phyloP scores from a whole-genome alignment of 2,113 vertebrate genomes.

The Tachuris rubrigastra region DNA sequence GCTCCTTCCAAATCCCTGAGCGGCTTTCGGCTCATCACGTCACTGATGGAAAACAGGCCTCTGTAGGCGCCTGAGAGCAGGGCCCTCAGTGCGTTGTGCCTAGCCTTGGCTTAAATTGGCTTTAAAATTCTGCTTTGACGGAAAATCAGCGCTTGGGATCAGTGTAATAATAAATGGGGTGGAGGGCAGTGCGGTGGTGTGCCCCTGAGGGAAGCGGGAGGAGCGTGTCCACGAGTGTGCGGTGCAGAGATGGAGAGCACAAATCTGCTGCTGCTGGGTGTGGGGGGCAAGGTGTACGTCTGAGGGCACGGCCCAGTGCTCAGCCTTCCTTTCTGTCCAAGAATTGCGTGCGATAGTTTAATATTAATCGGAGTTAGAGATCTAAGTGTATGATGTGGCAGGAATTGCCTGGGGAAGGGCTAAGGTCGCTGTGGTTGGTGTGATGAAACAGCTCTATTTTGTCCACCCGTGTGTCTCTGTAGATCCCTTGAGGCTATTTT shows the following conservation, averaged over 20 bases:
- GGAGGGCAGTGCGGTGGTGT: not conserved
- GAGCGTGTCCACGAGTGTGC: not conserved
- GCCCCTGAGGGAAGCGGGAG: not conserved
- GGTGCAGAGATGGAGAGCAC: not conserved
- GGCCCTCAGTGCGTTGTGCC: not conserved
- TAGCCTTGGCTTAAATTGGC: not conserved
- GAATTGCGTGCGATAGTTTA: not conserved
- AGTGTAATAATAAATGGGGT: not conserved
- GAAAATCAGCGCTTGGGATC: not conserved
- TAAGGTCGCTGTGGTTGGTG: slow-evolving; percentile 52
- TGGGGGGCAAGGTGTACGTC: not conserved
- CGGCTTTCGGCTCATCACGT: not conserved
- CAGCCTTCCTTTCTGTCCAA: not conserved
- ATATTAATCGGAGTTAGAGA: slow-evolving; percentile 36
- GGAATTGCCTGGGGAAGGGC: slow-evolving; percentile 49
- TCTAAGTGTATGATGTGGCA: slow-evolving; percentile 53
- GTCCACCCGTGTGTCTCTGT: not conserved
- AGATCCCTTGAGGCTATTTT: slow-evolving; percentile 33
- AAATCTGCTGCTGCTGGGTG: not conserved
- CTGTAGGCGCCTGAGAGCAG: not conserved
- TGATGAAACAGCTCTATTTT: slow-evolving; percentile 43
- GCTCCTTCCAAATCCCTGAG: not conserved
- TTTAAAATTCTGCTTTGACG: not conserved
- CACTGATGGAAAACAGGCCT: slow-evolving; percentile 34
- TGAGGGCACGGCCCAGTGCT: not conserved